Evolutionary conservation across 2,113 vertebrate genomes (phyloP).

Genomic region (Cryptomyrus ogoouensis): DNA sequence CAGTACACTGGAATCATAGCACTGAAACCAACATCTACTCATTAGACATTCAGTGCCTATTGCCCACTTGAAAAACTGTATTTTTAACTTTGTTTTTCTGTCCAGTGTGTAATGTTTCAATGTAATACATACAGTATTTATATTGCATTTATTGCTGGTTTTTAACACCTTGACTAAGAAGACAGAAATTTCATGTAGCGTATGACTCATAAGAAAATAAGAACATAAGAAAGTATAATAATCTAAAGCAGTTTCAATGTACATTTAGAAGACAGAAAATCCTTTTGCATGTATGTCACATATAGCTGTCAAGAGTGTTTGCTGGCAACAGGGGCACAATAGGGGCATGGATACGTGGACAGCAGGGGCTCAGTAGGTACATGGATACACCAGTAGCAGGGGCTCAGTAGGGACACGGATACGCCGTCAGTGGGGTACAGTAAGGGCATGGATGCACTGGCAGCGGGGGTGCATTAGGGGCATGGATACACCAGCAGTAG

Average conservation of each 20-base stretch:
- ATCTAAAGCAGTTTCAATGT: not conserved
- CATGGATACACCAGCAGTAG: too few species aligned
- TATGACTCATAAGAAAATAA: not conserved
- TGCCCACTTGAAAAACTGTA: not conserved
- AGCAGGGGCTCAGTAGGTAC: too few species aligned
- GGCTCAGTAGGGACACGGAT: too few species aligned
- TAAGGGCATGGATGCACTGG: too few species aligned
- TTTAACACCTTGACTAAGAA: not conserved
- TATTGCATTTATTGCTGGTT: not conserved
- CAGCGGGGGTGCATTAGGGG: too few species aligned
- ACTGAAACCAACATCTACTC: not conserved
- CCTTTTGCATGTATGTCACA: not conserved
- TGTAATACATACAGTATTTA: not conserved
- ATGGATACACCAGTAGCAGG: too few species aligned
- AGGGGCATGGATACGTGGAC: rapidly evolving
- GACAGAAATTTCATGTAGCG: not conserved
- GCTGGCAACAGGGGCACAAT: too few species aligned
- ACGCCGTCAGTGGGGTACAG: too few species aligned
- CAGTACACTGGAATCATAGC: not conserved
- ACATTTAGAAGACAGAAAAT: not conserved
- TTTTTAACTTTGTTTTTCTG: not conserved
- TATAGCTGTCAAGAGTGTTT: not conserved
- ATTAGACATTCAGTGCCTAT: not conserved
- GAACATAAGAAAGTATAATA: not conserved
- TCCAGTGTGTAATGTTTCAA: not conserved